Base-by-base conservation (phyloP, 92 coral and sea anemone species). In the Chrysogorgia sp. region DNA sequence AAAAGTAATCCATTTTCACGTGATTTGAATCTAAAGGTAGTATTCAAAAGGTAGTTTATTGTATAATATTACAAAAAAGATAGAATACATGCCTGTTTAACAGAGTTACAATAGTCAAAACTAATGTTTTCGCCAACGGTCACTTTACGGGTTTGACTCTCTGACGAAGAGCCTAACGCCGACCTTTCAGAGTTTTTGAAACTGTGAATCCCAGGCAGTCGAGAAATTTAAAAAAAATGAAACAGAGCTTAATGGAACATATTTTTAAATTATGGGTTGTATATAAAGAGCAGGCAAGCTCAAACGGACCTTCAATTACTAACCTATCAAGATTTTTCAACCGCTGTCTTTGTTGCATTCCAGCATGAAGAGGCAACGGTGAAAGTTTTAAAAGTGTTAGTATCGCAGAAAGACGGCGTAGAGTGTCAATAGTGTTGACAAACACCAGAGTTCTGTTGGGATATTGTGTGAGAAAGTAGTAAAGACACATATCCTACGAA, bases 331-430 rank as follows among this genome's bases (percentile, higher is more conserved):
- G 82, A 72, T 94, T 94, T 81, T 94, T 94, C 3, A 94, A 87
- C 63, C 98, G 71, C 67, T 94, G 98, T 65, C 97, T 90, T 82
- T 94, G 98, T 68, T 94, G 98, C 97, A 94, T 94, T 15, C 87
- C 90, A 58, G 98, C 97, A 60, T 89, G 98, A 3, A 94, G 66
- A 33, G 96, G 94, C 35, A 92, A 81, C 3, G 98, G 98, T 58
- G 88, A 84, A 24, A 91, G 91, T 58, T 84, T 81, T 58, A 94
- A 74, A 26, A 94, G 77, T 29, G 92, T 83, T 26, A 91, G 76
- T 37, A 94, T 85, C 37, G 98, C 86, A 2, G 92, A 86, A 82
- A 94, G 83, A 34, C 98, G 92, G 62, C 98, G 79, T n/a, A 94
- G 63, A 34, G 97, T 91, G 74, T 91, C 97, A 49, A 94, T 88